phyloP scores from a whole-genome alignment of 2,797 vertebrate genomes.

The Etheostoma nigrum region DNA sequence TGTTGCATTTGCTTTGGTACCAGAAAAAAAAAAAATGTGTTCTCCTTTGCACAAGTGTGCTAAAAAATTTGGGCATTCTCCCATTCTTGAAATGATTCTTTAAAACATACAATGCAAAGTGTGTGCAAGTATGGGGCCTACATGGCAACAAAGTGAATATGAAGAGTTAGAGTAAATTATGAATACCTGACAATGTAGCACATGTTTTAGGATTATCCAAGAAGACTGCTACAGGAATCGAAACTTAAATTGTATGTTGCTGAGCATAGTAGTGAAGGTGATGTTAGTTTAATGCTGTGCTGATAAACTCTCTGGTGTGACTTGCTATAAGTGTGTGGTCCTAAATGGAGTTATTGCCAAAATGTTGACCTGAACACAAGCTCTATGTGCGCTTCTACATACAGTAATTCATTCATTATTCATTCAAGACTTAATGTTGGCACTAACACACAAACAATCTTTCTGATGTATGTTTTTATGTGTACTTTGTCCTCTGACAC shows the following conservation, averaged over 20 bases:
- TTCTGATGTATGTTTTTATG: neutral
- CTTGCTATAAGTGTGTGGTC: neutral
- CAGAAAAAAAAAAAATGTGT: neutral
- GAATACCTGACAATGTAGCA: neutral
- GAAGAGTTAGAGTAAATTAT: neutral
- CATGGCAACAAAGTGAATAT: conserved; percentile 1
- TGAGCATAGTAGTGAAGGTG: neutral
- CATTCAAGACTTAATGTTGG: neutral
- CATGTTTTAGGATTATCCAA: neutral
- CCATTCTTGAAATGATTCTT: neutral
- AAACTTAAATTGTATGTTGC: neutral
- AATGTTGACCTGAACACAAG: neutral
- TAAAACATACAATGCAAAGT: too few relatives aligned
- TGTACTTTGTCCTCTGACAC: neutral
- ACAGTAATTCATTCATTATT: neutral
- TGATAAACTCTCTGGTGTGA: conserved; percentile 4
- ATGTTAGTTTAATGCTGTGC: conserved; percentile 1
- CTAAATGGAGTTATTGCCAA: neutral
- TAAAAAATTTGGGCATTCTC: neutral
- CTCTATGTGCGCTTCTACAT: neutral
- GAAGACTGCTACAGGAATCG: neutral
- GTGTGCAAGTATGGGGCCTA: neutral
- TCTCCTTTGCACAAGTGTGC: neutral
- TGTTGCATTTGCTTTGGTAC: neutral
- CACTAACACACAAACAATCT: neutral